A percentile compares a stretch with the other conserved stretches of the same genome.
Conservation (phyloP, 2,113 vertebrate genomes). For the Thinocorus orbignyianus region DNA sequence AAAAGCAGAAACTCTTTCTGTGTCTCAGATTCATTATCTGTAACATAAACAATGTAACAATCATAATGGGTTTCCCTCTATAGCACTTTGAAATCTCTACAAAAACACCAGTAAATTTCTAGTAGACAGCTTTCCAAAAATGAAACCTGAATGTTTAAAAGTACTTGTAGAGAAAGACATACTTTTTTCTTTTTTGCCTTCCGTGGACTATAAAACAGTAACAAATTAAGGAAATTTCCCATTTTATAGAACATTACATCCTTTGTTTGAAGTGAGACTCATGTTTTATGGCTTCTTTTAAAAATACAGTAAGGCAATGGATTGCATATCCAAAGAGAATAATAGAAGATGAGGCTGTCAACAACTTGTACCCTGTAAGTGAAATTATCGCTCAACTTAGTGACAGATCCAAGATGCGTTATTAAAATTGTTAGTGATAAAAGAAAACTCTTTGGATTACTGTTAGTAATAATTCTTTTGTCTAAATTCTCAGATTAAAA, state of each 20-base stretch:
- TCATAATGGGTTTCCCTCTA: not conserved
- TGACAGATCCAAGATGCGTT: not conserved
- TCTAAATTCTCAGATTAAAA: not conserved
- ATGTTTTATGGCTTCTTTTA: not conserved
- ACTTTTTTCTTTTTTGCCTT: not conserved
- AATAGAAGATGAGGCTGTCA: not conserved
- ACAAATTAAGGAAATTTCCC: not conserved
- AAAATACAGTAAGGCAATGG: not conserved
- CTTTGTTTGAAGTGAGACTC: not conserved
- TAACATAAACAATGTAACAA: not conserved
- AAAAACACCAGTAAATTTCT: not conserved
- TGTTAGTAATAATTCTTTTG: not conserved
- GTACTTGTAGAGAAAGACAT: not conserved
- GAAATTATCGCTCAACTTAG: not conserved
- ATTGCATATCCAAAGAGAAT: not conserved
- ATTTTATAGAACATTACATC: not conserved
- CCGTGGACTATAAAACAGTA: not conserved
- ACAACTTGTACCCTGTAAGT: not conserved
- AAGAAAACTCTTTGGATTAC: not conserved
- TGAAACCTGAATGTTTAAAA: not conserved
- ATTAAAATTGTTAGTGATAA: not conserved
- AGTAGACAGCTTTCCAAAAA: not conserved
- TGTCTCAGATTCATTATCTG: not conserved
- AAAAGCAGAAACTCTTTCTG: not conserved
- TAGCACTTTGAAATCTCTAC: not conserved